Evolutionary conservation across 2,888 invertebrate genomes (phyloP), one percentile per base, ranked within the genome.

Genomic region (Latheticus oryzae): DNA sequence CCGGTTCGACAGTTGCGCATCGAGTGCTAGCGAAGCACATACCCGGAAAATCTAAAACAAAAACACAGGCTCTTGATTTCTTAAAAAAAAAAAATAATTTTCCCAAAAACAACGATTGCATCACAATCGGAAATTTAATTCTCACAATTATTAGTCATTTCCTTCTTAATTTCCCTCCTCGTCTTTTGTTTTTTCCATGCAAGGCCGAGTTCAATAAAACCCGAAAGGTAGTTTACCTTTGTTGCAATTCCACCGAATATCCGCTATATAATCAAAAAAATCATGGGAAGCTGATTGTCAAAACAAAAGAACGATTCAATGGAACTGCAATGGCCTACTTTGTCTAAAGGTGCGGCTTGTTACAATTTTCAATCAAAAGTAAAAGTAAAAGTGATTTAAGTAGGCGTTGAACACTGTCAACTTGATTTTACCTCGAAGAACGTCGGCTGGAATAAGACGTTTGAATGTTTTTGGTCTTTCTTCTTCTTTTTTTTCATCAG

Each of bases 11-110:
- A 7, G 93, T 94, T 26, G 92, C 91, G 78, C 94, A 95, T 53
- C 87, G 86, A 52, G 94, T 95, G 3, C 93, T 93, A 0, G 94
- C 94, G 80, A 94, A 95, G 75, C 94, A 95, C 85, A 90, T 87
- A 24, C 91, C 92, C 37, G 94, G 94, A 83, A 94, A 95, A 79
- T 95, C 94, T 87, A 76, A 13, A 30, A 35, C 13, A 30, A 52
- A 9, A 16, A 33, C 8, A n/a, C n/a, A n/a, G n/a, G 26, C 4
- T 7, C n/a, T 24, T 13, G 7, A 3, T 17, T 21, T 17, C n/a
- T 21, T 19, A n/a, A 21, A 9, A n/a, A 11, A 8, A 3, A 40
- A 40, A 40, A 23, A 19, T 19, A 19, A 19, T 3, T 19, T 19
- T 19, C 21, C 21, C 3, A 19, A 19, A 19, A 19, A 19, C 5